These are phyloP conservation scores for Eidolon dupreanum DNA, from an alignment of 2,797 vertebrate genomes.

Conservation along the genomic window DNA sequence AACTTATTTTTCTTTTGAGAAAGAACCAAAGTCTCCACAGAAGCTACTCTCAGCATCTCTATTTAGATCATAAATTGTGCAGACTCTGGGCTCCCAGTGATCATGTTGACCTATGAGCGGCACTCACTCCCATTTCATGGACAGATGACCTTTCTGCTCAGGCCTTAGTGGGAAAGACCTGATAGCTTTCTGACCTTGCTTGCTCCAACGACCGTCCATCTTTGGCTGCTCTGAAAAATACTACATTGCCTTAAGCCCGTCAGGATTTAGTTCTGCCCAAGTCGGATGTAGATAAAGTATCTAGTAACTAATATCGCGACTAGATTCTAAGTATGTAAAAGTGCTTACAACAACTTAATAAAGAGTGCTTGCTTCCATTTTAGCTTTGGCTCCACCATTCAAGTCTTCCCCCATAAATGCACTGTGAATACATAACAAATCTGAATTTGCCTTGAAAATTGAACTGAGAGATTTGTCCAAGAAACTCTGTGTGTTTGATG, in stretches of 20 bases:
- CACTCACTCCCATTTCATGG: neutral
- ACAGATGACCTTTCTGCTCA: neutral
- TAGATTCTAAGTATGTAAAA: neutral
- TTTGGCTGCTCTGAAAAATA: neutral
- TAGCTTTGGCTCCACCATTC: neutral
- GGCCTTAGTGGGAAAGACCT: neutral
- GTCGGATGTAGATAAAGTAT: neutral
- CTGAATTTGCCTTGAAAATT: conserved; percentile 41
- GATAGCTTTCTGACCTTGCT: neutral
- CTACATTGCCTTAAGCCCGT: neutral
- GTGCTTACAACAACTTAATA: conserved; percentile 19
- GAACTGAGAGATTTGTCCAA: neutral
- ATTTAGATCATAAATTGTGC: neutral
- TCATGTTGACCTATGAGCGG: neutral
- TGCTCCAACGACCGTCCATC: neutral
- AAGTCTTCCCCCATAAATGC: conserved; percentile 17
- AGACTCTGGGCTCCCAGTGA: neutral
- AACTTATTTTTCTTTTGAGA: neutral
- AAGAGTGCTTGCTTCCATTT: conserved; percentile 9
- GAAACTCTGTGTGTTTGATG: neutral
- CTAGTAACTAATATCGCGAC: neutral
- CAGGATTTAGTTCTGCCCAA: neutral
- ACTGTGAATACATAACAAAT: neutral
- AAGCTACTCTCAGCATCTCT: neutral
- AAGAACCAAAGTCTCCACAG: neutral